phyloP scores from a whole-genome alignment of 2,888 invertebrate genomes.

The Eupithecia abbreviata region DNA sequence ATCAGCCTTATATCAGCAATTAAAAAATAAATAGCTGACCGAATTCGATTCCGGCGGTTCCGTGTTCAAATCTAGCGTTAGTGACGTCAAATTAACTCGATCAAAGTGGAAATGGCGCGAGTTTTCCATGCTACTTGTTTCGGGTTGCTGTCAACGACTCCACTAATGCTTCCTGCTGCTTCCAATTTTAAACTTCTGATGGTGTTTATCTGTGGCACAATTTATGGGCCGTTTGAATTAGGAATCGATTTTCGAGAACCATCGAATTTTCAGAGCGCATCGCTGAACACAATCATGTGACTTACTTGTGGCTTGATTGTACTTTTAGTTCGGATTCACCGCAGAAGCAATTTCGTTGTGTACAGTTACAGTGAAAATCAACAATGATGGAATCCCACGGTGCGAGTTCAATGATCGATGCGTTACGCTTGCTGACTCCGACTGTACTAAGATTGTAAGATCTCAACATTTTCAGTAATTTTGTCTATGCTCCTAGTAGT shows the following conservation, averaged over 20 bases:
- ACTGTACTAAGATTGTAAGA: slow-evolving; percentile 60
- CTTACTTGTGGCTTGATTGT: slow-evolving; percentile 55
- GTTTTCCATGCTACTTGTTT: slow-evolving; percentile 76
- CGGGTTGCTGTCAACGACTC: slow-evolving; percentile 76
- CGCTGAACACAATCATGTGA: slow-evolving; percentile 50
- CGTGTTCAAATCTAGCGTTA: slow-evolving; percentile 59
- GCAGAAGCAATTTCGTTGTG: slow-evolving; percentile 63
- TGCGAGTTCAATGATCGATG: slow-evolving; percentile 71
- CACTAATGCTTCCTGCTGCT: slow-evolving; percentile 79
- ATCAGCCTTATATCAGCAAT: slow-evolving; percentile 15
- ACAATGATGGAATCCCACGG: slow-evolving; percentile 76
- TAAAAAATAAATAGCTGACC: slow-evolving; percentile 37
- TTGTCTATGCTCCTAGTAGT: slow-evolving; percentile 26
- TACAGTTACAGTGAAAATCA: slow-evolving; percentile 72
- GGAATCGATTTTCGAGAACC: slow-evolving; percentile 51
- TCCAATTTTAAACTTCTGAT: slow-evolving; percentile 80
- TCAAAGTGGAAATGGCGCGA: slow-evolving; percentile 75
- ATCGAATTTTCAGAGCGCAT: slow-evolving; percentile 38
- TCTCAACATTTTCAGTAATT: slow-evolving; percentile 31
- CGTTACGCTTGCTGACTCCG: slow-evolving; percentile 65
- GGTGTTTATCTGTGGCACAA: slow-evolving; percentile 66
- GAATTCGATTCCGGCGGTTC: slow-evolving; percentile 54
- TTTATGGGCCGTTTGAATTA: slow-evolving; percentile 65
- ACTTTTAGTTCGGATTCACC: slow-evolving; percentile 54
- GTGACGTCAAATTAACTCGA: slow-evolving; percentile 77